Evolutionary conservation across 2,113 vertebrate species (phyloP), one percentile per base, ranked within the genome.

Genomic region (Cairina moschata): DNA sequence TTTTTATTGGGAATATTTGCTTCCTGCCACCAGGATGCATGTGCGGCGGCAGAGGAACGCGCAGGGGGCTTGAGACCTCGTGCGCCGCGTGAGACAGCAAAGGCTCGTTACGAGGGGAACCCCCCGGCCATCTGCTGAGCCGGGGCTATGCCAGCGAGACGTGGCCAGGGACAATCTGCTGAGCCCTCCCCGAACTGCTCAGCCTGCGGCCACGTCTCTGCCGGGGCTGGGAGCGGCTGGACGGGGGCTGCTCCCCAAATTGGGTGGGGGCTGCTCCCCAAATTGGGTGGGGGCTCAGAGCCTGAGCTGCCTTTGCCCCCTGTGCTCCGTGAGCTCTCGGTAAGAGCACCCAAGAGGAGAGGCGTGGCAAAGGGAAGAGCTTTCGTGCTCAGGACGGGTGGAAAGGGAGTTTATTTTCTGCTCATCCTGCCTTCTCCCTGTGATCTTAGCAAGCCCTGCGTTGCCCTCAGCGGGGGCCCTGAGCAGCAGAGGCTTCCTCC

Each of bases 1-100:
- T 95, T 96, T 97, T 97, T 96, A 96, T 95, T 96, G 88, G 91
- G 96, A 94, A 85, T 95, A 91, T 93, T 95, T 92, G 86, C 88
- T 97, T 96, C 96, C 88, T 94, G 96, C 83, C 86, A 82, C 76
- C 77, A 79, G 86, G 93, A 92, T 94, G 91, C 83, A 80, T 66
- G 56, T 85, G 92, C 82, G 87, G 81, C 77, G 84, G 91, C 89
- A 89, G 69, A 32, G 62, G 72, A 84, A 84, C 0, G 17, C 56
- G 73, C 74, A 73, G 80, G 34, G 60, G 52, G 31, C 75, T 88
- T 1, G 11, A 52, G 80, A 79, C 59, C 88, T 95, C 15, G 38
- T 60, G 66, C 36, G 48, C 14, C 80, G 55, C 3, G 66, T 89
- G 92, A 86, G 77, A 81, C 88, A 93, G 65, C 59, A 71, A 26